Evolutionary conservation across 2,888 invertebrate species (phyloP).

Genomic region (Eumacrocentrus americanus): DNA sequence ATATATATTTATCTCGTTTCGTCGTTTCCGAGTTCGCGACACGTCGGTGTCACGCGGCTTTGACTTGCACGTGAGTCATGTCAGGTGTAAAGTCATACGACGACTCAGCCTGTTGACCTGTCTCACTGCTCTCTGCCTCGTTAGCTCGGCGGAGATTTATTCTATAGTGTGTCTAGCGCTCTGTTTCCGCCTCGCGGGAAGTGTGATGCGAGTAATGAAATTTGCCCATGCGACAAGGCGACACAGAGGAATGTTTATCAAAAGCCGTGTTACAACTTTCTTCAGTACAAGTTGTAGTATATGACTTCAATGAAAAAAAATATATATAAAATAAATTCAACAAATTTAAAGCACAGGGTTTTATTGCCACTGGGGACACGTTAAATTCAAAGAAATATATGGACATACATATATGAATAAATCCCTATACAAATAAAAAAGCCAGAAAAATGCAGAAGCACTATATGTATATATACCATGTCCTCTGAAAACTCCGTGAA

Average conservation of each 20-base stretch:
- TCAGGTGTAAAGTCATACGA: constrained; percentile 7
- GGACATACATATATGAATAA: no score
- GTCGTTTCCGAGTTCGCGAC: not conserved
- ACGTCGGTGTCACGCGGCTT: constrained; percentile 1
- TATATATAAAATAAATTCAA: no score
- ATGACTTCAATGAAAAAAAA: no score
- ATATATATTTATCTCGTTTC: constrained; percentile 8
- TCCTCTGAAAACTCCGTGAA: constrained; percentile 17
- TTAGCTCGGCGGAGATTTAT: constrained; percentile 18
- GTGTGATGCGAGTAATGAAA: constrained; percentile 13
- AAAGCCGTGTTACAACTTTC: no score
- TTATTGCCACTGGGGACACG: no score
- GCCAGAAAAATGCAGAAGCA: no score
- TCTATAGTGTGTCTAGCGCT: not conserved
- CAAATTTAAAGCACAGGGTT: no score
- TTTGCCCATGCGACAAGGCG: constrained; percentile 3
- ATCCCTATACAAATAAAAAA: no score
- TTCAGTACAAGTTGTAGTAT: no score
- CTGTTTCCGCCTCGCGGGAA: constrained; percentile 2
- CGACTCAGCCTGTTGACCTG: constrained; percentile 4
- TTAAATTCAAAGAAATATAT: no score
- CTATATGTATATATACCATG: no score
- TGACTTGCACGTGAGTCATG: not conserved
- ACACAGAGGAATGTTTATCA: not conserved
- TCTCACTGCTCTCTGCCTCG: constrained; percentile 7